Base-by-base conservation (phyloP, 2,888 invertebrate genomes). In the Smittia sp. region DNA sequence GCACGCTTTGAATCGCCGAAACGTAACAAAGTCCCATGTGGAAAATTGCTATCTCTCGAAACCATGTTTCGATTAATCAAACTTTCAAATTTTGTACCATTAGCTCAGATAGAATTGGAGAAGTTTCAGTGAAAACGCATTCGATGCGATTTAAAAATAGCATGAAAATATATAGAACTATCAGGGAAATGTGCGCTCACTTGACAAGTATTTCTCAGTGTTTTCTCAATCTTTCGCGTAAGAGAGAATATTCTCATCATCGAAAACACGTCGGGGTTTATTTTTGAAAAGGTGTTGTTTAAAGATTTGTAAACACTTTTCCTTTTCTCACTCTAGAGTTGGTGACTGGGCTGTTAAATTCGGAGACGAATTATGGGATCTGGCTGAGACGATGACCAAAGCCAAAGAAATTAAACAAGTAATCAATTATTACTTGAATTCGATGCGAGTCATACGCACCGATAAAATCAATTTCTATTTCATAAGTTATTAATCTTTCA, bases 331-430 rank as follows among this genome's bases (percentile, higher is more conserved):
- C 15, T 62, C 20, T 73, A 94, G 94, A 75, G 89, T 94, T 65
- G 87, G 87, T 79, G 86, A 86, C 83, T 94, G 94, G 94, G 92
- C 93, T 22, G 85, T 88, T 76, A 85, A 85, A 75, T 86, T 95
- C 75, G 94, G 94, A 38, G 87, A 88, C 75, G 92, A 93, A 79
- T 82, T 94, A 76, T 92, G 90, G 89, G 86, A 88, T 78, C 85
- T 94, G 75, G 93, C 91, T 74, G 86, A 88, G 79, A 86, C 87
- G 76, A 88, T 93, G 78, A 93, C 92, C 39, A 90, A 90, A 81
- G 88, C 90, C 70, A 86, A 88, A 77, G 89, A 92, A 82, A 89
- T 94, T 75, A 88, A 90, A 83, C 84, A 85, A 77, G 93, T 92
- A 82, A 88, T 32, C 7, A 58, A 25, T 39, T 52, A 65, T 73